Evolutionary conservation across 1,140 invertebrate species (phyloP), one percentile per base, ranked within the genome.

Genomic region (Leptinotarsa undecemlineata): DNA sequence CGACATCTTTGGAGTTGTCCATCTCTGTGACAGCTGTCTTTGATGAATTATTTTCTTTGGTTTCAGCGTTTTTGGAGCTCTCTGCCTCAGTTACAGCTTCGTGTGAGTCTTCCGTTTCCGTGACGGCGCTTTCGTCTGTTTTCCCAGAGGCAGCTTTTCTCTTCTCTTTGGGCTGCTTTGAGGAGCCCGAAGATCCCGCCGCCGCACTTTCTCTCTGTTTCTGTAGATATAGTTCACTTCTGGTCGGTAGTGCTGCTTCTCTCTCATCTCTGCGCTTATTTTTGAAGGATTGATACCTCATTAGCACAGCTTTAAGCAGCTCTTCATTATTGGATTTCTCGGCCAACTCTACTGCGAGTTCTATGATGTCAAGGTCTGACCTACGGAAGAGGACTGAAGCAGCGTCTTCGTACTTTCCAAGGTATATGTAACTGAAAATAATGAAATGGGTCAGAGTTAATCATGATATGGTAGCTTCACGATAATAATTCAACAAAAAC

Each of bases 321-420:
- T 79, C 78, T 48, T 79, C 73, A 74, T 84, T 83, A 13, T 67
- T 73, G 23, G 68, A 69, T 70, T 78, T 78, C 61, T 80, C 64
- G 5, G 84, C 82, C 26, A 85, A 72, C 26, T 81, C 77, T 4
- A 71, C 61, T n/a, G 82, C 81, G 19, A 85, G 76, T 68, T 83
- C 73, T 15, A 84, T 74, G 19, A 80, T 48, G 17, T 77, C 47
- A 3, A 76, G n/a, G 42, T 81, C 76, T 21, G 72, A 75, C 74
- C 82, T 79, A 72, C 78, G 78, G 60, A 76, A 79, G 19, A 85
- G 75, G 14, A 82, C 63, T 74, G 81, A 78, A 0, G 80, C 80
- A 23, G 83, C 84, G 51, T 83, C 80, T 72, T 81, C 79, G 48
- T 77, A 82, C 60, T 82, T 75, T 21, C 75, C 77, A 13, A 82